Conservation (phyloP, 2,113 vertebrate genomes). For the Puntigrus tetrazona region DNA sequence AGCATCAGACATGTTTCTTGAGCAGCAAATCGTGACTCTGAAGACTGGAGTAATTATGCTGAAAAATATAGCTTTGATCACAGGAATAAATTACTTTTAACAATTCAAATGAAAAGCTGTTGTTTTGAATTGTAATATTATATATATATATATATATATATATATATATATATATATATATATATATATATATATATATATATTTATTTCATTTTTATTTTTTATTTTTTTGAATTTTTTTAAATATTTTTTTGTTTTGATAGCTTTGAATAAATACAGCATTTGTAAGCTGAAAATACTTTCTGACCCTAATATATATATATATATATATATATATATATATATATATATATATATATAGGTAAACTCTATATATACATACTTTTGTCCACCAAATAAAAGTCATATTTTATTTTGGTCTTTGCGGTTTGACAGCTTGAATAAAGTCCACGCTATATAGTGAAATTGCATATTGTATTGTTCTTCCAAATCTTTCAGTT, state of each 20-base stretch:
- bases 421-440: background rate
- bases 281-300: background rate
- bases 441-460: background rate
- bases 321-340: no score
- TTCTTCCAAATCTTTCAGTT: background rate
- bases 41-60: background rate
- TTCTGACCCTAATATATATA: no score
- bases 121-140: background rate
- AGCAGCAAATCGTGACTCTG: background rate
- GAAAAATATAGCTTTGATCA: background rate
- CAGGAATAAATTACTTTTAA: no score
- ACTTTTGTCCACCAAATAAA: background rate
- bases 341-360: no score
- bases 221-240: no score
- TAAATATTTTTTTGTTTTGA: background rate
- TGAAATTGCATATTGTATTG: background rate
- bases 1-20: background rate
- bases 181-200: no score
- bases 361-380: no score
- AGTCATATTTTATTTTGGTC: background rate
- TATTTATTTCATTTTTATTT: background rate
- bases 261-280: background rate
- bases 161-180: no score
- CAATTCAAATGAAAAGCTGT: no score
- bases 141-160: no score